These are phyloP conservation scores for Scomber scombrus DNA, from an alignment of 2,113 vertebrate species.

Conservation along the genomic window DNA sequence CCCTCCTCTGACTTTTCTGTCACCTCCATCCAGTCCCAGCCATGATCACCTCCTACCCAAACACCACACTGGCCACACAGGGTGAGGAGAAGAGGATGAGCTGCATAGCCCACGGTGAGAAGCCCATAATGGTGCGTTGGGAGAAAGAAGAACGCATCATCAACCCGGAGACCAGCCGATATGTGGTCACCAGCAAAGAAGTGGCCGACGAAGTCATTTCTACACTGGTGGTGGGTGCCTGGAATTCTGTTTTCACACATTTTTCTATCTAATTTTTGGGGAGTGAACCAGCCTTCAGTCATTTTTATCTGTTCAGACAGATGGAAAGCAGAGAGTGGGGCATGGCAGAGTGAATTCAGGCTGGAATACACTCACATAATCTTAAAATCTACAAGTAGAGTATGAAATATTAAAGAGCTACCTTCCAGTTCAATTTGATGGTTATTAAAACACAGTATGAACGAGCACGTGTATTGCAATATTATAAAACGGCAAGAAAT, in stretches of 20 bases:
- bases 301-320: conserved; percentile 12
- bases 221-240: conserved; percentile 89
- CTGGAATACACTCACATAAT: conserved; percentile 21
- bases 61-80: conserved; percentile 96
- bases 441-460: conserved; percentile 47
- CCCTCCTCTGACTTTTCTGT: not conserved
- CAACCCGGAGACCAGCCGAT: conserved; percentile 97
- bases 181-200: conserved; percentile 95
- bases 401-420: conserved; percentile 54
- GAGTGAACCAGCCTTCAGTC: not conserved
- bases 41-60: conserved; percentile 99
- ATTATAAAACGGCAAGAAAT: conserved; percentile 16
- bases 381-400: conserved; percentile 30
- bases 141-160: conserved; percentile 99
- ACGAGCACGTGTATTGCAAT: conserved; percentile 21
- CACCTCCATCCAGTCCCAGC: conserved; percentile 90
- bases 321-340: conserved; percentile 27
- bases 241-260: not conserved
- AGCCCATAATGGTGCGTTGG: conserved; percentile 99
- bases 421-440: conserved; percentile 38
- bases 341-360: conserved; percentile 5
- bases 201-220: conserved; percentile 95
- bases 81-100: conserved; percentile 98
- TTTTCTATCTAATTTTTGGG: conserved; percentile 7
- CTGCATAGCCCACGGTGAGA: conserved; percentile 96